Percentiles rank a stretch among this genome's conserved stretches.
These are phyloP conservation scores for Bombycilla garrulus DNA, from an alignment of 2,113 vertebrate genomes.

Conservation along the genomic window DNA sequence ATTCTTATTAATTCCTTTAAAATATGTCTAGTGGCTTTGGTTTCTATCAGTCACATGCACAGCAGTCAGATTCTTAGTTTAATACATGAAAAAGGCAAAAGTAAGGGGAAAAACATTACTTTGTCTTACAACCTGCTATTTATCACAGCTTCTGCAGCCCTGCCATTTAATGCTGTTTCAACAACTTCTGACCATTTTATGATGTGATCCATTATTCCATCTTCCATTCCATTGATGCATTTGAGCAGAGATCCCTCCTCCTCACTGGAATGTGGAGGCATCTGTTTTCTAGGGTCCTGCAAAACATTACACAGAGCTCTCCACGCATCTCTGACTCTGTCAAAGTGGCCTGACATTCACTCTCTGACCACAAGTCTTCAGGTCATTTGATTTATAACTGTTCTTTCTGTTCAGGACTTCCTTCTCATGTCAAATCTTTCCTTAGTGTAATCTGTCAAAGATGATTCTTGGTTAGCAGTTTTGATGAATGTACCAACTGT, in stretches of 20 bases:
- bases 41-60: not conserved
- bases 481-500: not conserved
- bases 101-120: not conserved
- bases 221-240: not conserved
- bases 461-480: not conserved
- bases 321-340: not conserved
- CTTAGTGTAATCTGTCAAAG: not conserved
- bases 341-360: not conserved
- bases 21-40: not conserved
- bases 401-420: constrained; percentile 4
- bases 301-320: not conserved
- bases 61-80: not conserved
- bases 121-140: not conserved
- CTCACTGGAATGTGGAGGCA: not conserved
- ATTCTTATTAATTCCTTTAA: not conserved
- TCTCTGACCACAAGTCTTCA: not conserved
- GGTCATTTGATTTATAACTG: constrained; percentile 42
- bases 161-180: not conserved
- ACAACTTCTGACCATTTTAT: not conserved
- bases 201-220: not conserved
- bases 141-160: not conserved
- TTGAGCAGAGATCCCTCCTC: not conserved
- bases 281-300: not conserved
- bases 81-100: not conserved
- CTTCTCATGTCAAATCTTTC: constrained; percentile 36